Conservation (phyloP, 2,797 vertebrate genomes). For the Alauda arvensis region DNA sequence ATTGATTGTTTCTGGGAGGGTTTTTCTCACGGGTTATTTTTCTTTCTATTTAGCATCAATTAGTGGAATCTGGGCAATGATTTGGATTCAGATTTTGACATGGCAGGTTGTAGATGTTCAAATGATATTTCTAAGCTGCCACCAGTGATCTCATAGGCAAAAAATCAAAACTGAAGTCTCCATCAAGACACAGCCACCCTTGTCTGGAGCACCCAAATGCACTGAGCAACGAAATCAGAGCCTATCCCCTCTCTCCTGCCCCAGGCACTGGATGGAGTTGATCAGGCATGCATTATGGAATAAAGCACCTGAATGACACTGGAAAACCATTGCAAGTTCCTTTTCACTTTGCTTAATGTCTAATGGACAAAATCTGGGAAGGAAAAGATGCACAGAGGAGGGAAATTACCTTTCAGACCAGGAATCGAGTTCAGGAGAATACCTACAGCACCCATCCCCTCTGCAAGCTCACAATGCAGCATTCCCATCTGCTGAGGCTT, state of each 20-base stretch:
- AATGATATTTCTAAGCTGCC: background rate
- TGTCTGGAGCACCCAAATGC: background rate
- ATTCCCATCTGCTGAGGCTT: background rate
- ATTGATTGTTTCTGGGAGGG: slow-evolving; percentile 45
- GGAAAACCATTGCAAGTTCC: background rate
- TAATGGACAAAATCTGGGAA: background rate
- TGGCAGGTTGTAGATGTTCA: background rate
- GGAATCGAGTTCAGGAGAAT: fast-evolving
- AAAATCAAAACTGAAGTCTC: background rate
- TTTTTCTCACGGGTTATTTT: background rate
- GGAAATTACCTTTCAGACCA: background rate
- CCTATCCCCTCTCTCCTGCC: background rate
- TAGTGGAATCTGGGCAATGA: background rate
- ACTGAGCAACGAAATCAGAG: background rate
- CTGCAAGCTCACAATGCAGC: background rate
- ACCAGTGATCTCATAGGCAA: background rate
- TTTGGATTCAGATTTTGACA: background rate
- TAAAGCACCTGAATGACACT: background rate
- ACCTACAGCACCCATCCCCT: fast-evolving
- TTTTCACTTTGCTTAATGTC: background rate
- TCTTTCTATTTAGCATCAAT: slow-evolving; percentile 49
- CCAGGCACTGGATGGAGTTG: background rate
- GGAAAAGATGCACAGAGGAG: background rate
- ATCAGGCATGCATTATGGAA: background rate
- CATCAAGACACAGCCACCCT: background rate